Base-by-base conservation (phyloP, 2,797 vertebrate genomes). In the Phalloptychus januarius region DNA sequence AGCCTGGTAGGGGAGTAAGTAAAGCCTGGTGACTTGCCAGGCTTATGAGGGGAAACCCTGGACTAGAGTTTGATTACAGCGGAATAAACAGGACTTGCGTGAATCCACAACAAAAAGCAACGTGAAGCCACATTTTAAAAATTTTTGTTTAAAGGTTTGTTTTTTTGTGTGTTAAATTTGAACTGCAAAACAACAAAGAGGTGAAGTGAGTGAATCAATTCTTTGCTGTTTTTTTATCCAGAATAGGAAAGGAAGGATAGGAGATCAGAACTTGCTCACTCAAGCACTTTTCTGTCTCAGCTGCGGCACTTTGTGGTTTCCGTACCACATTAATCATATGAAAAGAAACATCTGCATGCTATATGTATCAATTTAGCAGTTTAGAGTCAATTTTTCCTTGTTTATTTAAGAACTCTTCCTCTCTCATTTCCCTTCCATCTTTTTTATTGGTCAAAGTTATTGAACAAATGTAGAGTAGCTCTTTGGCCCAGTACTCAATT, bases 291-390 rank as follows among this genome's bases (percentile, higher is more conserved):
- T 82, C 75, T 79, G 71, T 86, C 91, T 87, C 83, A 88, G 90
- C 91, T 87, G 89, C 92, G 84, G 81, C 80, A 86, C 83, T 83
- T 74, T 70, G 78, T 61, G 54, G 56, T 79, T 63, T 84, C 83
- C 50, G 73, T 83, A 75, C 77, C 83, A 89, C 89, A 93, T 92
- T 86, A 85, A 93, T 93, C 90, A 90, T 78, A 73, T 52, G 2
- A 52, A 52, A 12, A 44, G 42, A 13, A 44, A 44, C 42, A 44
- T 44, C 42, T 3, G 42, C 13, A 12, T 44, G 2, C 42, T 54
- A 54, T 54, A 28, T 56, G n/a, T n/a, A 56, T 56, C n/a, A 28
- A 28, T 56, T n/a, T 13, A 31, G 56, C 28, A 15, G 12, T 12
- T 31, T 31, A 31, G 13, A 28, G 28, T 33, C 2, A 31, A 15